Evolutionary conservation across 2,888 invertebrate genomes (phyloP), one percentile per base, ranked within the genome.

Genomic region (Cheilosia variabilis): DNA sequence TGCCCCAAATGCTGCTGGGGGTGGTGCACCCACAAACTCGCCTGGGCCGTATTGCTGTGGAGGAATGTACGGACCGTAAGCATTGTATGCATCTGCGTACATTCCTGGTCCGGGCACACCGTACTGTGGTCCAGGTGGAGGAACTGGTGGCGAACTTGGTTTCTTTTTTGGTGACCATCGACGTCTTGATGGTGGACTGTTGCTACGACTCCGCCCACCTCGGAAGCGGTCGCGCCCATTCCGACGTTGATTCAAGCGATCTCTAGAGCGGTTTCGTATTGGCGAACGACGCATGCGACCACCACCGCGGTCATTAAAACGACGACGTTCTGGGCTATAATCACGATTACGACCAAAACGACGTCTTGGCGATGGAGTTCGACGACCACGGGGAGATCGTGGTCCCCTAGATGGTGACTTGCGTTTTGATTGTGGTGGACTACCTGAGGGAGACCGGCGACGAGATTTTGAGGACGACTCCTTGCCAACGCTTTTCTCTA

Each of bases 161-260:
- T 89, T 89, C 47, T 89, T 91, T 60, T 91, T 91, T 2, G 91
- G 91, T 0, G 91, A 91, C 91, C 92, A 91, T 13, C 91, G 90
- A 13, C 91, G 89, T 1, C 89, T 88, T 0, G 89, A 89, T 4
- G 90, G 89, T 27, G 88, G 88, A 68, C 89, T 90, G 45, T 90
- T 90, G 5, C 90, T 90, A 24, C 89, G 88, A 73, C 91, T 90
- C 10, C 90, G 88, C 2, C 87, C 88, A 6, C 37, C 37, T 37
- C 90, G 87, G 77, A 87, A 89, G 19, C 90, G 89, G 62, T 89
- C 89, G 7, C 88, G 88, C 3, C 89, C 88, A 47, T 88, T 87
- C 9, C 89, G 87, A 31, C 87, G 88, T 34, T 73, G 87, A 15
- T 90, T 57, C 87, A 90, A 27, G 6, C 83, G 79, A 58, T 87